These are phyloP conservation scores for Criorhina ranunculi DNA, from an alignment of 2,888 invertebrate genomes.

Conservation along the genomic window DNA sequence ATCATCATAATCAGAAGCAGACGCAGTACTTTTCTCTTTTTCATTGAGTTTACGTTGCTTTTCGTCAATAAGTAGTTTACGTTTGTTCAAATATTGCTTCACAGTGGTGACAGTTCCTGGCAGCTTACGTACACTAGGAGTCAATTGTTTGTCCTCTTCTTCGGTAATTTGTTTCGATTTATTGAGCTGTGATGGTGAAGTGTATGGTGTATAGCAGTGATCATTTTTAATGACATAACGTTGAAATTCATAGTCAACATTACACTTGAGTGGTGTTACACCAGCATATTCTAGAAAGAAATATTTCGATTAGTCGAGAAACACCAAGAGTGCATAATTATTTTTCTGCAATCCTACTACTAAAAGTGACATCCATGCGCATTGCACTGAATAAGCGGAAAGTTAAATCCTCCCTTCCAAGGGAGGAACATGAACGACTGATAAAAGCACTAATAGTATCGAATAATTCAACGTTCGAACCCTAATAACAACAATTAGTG, in stretches of 20 bases:
- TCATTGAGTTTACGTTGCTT: slow-evolving; percentile 77
- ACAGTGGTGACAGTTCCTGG: slow-evolving; percentile 74
- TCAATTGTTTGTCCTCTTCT: slow-evolving; percentile 78
- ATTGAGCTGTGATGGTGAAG: slow-evolving; percentile 87
- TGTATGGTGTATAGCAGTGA: slow-evolving; percentile 91
- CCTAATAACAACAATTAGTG: no score
- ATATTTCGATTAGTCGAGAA: background rate
- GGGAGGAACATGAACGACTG: no score
- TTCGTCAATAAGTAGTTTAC: slow-evolving; percentile 72
- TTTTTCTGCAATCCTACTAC: no score
- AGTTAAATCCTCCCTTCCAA: no score
- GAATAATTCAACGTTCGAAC: no score
- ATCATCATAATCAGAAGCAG: slow-evolving; percentile 41
- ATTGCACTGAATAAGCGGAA: no score
- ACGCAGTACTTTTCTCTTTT: slow-evolving; percentile 25
- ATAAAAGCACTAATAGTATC: no score
- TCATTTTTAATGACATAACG: slow-evolving; percentile 88
- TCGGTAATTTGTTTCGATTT: slow-evolving; percentile 79
- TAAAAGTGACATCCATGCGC: no score
- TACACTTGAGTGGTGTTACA: slow-evolving; percentile 81
- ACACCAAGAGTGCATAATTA: no score
- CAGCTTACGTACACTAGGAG: slow-evolving; percentile 79
- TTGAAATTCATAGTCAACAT: slow-evolving; percentile 82
- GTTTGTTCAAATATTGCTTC: slow-evolving; percentile 78
- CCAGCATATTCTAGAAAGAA: slow-evolving; percentile 82